These are phyloP conservation scores for Scomber colias DNA, from an alignment of 2,113 vertebrate genomes.

Conservation along the genomic window DNA sequence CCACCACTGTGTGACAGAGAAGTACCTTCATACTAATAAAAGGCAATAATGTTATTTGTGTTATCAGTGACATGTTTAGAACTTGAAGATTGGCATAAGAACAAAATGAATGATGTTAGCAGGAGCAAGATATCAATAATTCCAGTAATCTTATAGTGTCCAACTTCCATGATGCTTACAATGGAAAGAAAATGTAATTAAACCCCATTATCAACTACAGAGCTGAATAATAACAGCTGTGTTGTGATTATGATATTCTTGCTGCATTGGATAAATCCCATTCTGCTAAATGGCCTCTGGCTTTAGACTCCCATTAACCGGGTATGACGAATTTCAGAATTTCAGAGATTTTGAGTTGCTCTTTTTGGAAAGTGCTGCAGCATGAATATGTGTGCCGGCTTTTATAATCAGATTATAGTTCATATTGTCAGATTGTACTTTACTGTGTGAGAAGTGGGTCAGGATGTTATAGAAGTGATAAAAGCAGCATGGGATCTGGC, in stretches of 20 bases:
- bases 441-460: conserved; percentile 54
- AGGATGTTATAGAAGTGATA: conserved; percentile 29
- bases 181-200: background rate
- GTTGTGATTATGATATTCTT: conserved; percentile 1
- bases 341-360: conserved; percentile 27
- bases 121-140: background rate
- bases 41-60: conserved; percentile 11
- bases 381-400: conserved; percentile 37
- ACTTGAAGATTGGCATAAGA: too few species aligned
- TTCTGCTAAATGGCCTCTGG: conserved; percentile 2
- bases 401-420: conserved; percentile 59
- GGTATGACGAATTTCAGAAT: conserved; percentile 43
- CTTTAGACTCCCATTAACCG: conserved; percentile 2
- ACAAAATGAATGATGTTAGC: background rate
- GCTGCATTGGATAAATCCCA: conserved; percentile 11
- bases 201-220: background rate
- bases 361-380: conserved; percentile 17
- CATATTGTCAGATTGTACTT: conserved; percentile 28
- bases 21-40: background rate
- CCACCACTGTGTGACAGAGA: background rate
- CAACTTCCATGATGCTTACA: background rate
- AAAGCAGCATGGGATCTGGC: conserved; percentile 26
- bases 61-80: background rate
- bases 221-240: background rate
- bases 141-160: background rate